Evolutionary conservation across 2,797 vertebrate species (phyloP), one percentile per base, ranked within the genome.

Genomic region (Pipistrellus kuhlii): DNA sequence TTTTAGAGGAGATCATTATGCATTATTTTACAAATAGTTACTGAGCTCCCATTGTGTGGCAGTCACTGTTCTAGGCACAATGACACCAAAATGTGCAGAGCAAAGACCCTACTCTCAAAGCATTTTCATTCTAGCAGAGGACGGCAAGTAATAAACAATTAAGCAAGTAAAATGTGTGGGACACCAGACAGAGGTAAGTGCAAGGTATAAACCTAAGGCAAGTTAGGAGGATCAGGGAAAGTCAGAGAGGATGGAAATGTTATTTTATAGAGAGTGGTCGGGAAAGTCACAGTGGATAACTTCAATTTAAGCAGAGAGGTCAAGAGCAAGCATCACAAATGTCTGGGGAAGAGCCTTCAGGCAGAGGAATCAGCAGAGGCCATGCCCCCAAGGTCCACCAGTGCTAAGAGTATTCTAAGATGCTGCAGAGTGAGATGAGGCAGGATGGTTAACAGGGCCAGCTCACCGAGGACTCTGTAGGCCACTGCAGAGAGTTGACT

Each of bases 21-120:
- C 88, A 77, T 92, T 41, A 23, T 85, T 95, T 87, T 88, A 85
- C 20, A 85, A 93, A 62, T n/a, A 48, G 17, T 84, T 69, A 81
- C 4, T n/a, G 14, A 73, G 23, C 30, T 27, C 13, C 25, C 4
- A 46, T 21, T 25, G 5, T 20, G 18, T 35, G n/a, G 17, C 53
- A 85, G 32, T 32, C 48, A 81, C 35, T 88, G 8, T 51, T 85
- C 41, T 80, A 85, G 48, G 9, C 41, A 72, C 72, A 46, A 41
- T 8, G 35, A 69, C 41, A 85, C 15, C 77, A 15, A 20, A 27
- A 72, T 1, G 35, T 44, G 41, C 51, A 71, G 59, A 94, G 27
- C 27, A 51, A 82, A 82, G 32, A 53, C 20, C 14, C 35, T 91
- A 38, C 14, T 32, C 48, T 95, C 88, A 72, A 46, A 85, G 27